Evolutionary conservation across 1,140 invertebrate genomes (phyloP), one percentile per base, ranked within the genome.

Genomic region (Neodiprion lecontei): DNA sequence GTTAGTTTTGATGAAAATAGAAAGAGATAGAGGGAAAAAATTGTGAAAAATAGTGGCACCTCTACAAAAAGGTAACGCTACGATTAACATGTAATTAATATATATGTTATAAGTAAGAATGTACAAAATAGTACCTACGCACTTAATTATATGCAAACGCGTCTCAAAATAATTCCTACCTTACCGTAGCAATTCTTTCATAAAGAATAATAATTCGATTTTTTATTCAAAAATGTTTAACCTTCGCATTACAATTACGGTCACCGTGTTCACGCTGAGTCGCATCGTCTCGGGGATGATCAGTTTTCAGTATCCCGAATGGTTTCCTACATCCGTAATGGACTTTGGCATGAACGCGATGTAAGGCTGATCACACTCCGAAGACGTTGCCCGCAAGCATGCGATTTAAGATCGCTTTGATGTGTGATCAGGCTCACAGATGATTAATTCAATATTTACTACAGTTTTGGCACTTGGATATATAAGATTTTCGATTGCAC

Each of bases 391-490:
- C 28, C 28, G 28, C 28, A 40, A 61, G 53, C 53, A 14, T 61
- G n/a, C 53, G 53, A 8, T 17, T 61, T 0, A 17, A 14, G 5
- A 61, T 12, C 28, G n/a, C 53, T 14, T 61, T 4, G 11, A 17
- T 61, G 53, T 17, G 53, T 61, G 7, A 61, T 61, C 11, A 61
- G 53, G 53, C 53, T 17, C n/a, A 61, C 4, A 9, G 53, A 9
- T 5, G 53, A 61, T 61, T 61, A 61, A 9, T 7, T 61, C 53
- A 61, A 61, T 61, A 61, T 61, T 61, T 85, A 80, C 82, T 85
- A 87, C 74, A 72, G 82, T 88, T 88, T 88, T 88, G 87, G 87
- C 87, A 88, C 86, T 88, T 87, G 80, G 79, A 87, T 85, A 81
- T 83, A 66, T 74, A 72, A 66, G 71, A 70, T 75, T 75, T 67